These are phyloP conservation scores for Tetranychus piercei DNA, from an alignment of 2,888 invertebrate species.

Conservation along the genomic window DNA sequence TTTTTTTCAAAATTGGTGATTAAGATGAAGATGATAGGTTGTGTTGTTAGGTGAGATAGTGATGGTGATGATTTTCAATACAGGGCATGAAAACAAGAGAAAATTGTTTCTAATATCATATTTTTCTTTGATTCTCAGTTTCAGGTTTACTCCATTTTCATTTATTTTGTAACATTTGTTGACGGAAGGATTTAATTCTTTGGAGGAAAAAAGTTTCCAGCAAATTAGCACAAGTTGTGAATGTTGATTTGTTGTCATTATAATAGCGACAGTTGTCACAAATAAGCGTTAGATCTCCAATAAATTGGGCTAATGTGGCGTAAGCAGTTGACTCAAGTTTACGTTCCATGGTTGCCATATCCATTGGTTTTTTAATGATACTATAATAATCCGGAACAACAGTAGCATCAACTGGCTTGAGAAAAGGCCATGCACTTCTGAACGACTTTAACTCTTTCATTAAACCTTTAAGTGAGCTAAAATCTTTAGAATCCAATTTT, in stretches of 20 bases:
- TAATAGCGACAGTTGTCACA: slow-evolving; percentile 97
- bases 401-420: slow-evolving; percentile 85
- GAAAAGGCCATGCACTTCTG: slow-evolving; percentile 93
- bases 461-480: slow-evolving; percentile 60
- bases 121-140: too few species aligned
- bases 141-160: too few species aligned
- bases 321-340: slow-evolving; percentile 66
- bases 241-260: slow-evolving; percentile 81
- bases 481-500: slow-evolving; percentile 55
- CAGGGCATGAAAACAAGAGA: too few species aligned
- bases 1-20: background rate
- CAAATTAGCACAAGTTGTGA: slow-evolving; percentile 5
- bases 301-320: slow-evolving; percentile 74
- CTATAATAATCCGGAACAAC: slow-evolving; percentile 93
- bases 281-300: slow-evolving; percentile 92
- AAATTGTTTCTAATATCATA: too few species aligned
- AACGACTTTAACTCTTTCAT: slow-evolving; percentile 61
- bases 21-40: background rate
- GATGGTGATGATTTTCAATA: too few species aligned
- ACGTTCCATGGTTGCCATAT: slow-evolving; percentile 74
- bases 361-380: slow-evolving; percentile 88
- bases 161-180: background rate
- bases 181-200: background rate
- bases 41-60: background rate
- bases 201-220: slow-evolving; percentile 1